A percentile compares a stretch with the other conserved stretches of the same genome.
phyloP scores from a whole-genome alignment of 2,797 vertebrate genomes.

The Phrynocephalus guinanensis region DNA sequence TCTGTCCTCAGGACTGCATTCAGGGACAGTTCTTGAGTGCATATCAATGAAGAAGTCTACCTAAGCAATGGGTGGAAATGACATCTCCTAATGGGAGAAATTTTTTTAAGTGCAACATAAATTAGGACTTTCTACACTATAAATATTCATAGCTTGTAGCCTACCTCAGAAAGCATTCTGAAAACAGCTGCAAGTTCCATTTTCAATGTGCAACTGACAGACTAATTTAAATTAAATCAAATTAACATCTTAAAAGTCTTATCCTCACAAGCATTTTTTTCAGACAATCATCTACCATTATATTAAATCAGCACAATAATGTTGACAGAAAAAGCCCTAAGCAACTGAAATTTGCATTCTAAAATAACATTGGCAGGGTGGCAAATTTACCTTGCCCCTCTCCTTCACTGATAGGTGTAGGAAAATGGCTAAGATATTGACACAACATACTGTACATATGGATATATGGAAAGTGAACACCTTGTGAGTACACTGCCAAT shows the following conservation, averaged over 20 bases:
- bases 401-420: neutral
- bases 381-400: neutral
- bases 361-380: neutral
- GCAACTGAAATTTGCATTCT: neutral
- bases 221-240: constrained; percentile 79
- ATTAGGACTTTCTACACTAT: constrained; percentile 64
- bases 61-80: constrained; percentile 66
- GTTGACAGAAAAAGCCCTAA: neutral
- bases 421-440: neutral
- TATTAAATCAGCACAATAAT: constrained; percentile 16
- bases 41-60: constrained; percentile 74
- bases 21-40: constrained; percentile 64
- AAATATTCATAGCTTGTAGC: constrained; percentile 80
- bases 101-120: constrained; percentile 64
- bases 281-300: constrained; percentile 54
- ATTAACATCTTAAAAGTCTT: constrained; percentile 80
- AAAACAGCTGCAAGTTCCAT: constrained; percentile 77
- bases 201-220: constrained; percentile 73
- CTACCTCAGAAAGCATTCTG: constrained; percentile 74
- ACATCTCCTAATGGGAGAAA: constrained; percentile 71
- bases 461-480: too few relatives aligned
- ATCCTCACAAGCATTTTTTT: constrained; percentile 53
- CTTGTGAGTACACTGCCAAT: too few relatives aligned
- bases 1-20: constrained; percentile 66
- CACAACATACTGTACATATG: too few relatives aligned